A percentile compares a stretch with the other conserved stretches of the same genome.
These are phyloP conservation scores for Halocaridina rubra DNA, from an alignment of 2,888 invertebrate species.

Conservation along the genomic window DNA sequence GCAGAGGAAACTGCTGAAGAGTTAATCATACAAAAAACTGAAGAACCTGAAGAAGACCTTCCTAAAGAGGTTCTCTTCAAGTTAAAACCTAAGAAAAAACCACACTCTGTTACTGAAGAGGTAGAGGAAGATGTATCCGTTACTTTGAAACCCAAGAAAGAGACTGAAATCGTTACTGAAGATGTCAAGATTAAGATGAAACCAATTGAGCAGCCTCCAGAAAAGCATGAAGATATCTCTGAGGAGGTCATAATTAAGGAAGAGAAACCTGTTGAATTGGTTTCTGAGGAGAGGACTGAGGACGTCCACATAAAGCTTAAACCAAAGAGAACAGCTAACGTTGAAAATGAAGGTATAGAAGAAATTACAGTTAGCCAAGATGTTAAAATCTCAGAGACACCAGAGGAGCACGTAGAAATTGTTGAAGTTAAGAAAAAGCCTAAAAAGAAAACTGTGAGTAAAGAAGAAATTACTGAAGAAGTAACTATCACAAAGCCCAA, in stretches of 20 bases:
- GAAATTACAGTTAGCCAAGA: conserved; percentile 70
- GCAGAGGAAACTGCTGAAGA: conserved; percentile 68
- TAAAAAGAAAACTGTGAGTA: conserved; percentile 73
- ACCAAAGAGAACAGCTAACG: background rate
- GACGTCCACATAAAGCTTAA: conserved; percentile 71
- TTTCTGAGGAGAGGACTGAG: conserved; percentile 68
- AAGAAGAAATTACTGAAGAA: conserved; percentile 35
- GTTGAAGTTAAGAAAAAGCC: conserved; percentile 76
- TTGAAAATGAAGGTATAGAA: conserved; percentile 72
- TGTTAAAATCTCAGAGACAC: conserved; percentile 68
- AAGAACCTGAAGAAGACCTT: conserved; percentile 35
- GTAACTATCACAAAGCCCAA: conserved; percentile 62
- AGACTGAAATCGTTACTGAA: conserved; percentile 24
- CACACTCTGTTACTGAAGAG: conserved; percentile 72
- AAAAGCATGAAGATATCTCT: conserved; percentile 64
- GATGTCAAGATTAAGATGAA: conserved; percentile 38
- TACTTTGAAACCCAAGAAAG: background rate
- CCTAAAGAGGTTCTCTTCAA: conserved; percentile 33
- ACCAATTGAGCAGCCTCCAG: conserved; percentile 64
- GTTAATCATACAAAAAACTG: background rate
- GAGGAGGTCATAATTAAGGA: conserved; percentile 64
- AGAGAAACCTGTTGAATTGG: conserved; percentile 63
- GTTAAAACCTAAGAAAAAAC: conserved; percentile 30
- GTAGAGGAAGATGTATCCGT: conserved; percentile 69
- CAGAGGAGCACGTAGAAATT: conserved; percentile 69